Evolutionary conservation across 1,140 invertebrate species (phyloP).

Genomic region (Halictus rubicundus): DNA sequence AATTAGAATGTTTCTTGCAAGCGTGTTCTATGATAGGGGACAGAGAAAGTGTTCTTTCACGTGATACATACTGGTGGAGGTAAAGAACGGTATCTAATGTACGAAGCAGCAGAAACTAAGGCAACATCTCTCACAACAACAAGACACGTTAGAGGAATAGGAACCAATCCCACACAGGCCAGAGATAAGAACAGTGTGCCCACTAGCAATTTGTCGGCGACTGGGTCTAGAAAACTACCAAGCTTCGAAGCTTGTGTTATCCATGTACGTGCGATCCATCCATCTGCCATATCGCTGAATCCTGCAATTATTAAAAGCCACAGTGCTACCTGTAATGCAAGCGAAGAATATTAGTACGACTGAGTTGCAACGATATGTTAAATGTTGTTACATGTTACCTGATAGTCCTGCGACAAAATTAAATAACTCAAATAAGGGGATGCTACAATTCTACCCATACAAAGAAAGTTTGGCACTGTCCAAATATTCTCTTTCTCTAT

Average conservation of each 20-base stretch:
- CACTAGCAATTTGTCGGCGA: slow-evolving; percentile 98
- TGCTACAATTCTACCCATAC: slow-evolving; percentile 89
- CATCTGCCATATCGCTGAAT: slow-evolving; percentile 85
- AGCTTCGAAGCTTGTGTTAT: slow-evolving; percentile 93
- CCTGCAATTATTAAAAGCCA: slow-evolving; percentile 75
- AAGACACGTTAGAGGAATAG: slow-evolving; percentile 90
- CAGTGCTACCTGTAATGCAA: slow-evolving; percentile 68
- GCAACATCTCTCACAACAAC: slow-evolving; percentile 92
- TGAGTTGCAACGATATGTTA: slow-evolving; percentile 5
- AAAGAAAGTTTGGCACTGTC: slow-evolving; percentile 96
- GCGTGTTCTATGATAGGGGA: too few relatives aligned
- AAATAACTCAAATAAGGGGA: slow-evolving; percentile 94
- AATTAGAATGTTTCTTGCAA: too few relatives aligned
- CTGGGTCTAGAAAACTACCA: slow-evolving; percentile 97
- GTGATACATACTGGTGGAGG: slow-evolving; percentile 88
- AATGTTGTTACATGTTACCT: slow-evolving; percentile 79
- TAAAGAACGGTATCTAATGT: slow-evolving; percentile 94
- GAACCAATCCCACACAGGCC: slow-evolving; percentile 92
- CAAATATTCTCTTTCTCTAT: slow-evolving; percentile 91
- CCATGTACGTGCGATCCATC: slow-evolving; percentile 97
- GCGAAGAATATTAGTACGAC: slow-evolving; percentile 26
- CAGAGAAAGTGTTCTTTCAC: not conserved
- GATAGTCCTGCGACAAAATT: slow-evolving; percentile 87
- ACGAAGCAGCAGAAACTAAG: slow-evolving; percentile 91
- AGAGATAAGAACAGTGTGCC: slow-evolving; percentile 93